Percentiles rank a stretch among this genome's conserved stretches.
phyloP scores from a whole-genome alignment of 2,113 vertebrate species.

The Gallinago media region DNA sequence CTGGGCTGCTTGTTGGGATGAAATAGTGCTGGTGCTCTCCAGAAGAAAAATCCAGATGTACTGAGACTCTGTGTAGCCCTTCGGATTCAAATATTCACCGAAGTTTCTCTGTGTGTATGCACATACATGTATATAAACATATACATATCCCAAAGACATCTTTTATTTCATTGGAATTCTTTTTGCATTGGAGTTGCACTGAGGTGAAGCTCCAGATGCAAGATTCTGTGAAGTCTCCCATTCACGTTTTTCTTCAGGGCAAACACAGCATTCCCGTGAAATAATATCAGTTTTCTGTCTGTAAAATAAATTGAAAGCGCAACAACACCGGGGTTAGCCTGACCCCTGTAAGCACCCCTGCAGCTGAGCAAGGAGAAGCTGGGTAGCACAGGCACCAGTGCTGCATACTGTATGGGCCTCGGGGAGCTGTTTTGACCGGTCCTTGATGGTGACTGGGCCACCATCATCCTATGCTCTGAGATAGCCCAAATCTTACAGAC shows the following conservation, averaged over 20 bases:
- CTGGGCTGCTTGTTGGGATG: not conserved
- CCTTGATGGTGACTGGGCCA: not conserved
- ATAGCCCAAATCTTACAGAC: not conserved
- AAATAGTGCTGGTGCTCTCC: not conserved
- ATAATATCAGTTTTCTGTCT: not conserved
- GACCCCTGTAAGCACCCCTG: not conserved
- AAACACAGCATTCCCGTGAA: not conserved
- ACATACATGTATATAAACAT: fast-evolving
- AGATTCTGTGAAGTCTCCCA: not conserved
- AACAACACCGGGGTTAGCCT: not conserved
- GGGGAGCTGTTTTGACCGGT: not conserved
- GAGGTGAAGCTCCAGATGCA: not conserved
- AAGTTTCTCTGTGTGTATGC: not conserved
- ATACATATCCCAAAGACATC: not conserved
- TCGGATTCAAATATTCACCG: not conserved
- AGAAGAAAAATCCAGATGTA: not conserved
- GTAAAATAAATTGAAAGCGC: not conserved
- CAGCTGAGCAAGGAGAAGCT: not conserved
- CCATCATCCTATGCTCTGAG: not conserved
- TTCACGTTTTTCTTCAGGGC: not conserved
- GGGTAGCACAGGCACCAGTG: not conserved
- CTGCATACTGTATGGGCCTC: fast-evolving
- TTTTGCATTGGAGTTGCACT: not conserved
- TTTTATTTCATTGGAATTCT: not conserved
- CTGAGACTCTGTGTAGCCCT: not conserved